Percentiles rank a stretch among this genome's conserved stretches.
These are phyloP conservation scores for Corythaeola cristata DNA, from an alignment of 2,113 vertebrate species.

Conservation along the genomic window DNA sequence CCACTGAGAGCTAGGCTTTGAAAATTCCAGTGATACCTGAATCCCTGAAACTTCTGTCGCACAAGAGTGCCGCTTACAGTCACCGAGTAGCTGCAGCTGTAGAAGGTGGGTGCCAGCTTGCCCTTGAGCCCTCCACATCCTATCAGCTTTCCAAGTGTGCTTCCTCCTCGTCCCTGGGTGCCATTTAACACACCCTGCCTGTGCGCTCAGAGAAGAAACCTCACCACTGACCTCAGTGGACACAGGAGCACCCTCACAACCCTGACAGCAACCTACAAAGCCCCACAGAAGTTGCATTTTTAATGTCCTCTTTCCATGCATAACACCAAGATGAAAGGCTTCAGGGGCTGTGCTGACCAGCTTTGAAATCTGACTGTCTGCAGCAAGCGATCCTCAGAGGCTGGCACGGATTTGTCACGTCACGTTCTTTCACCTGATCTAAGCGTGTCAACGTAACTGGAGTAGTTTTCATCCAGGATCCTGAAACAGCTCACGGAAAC, in stretches of 20 bases:
- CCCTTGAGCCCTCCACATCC: not conserved
- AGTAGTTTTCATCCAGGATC: not conserved
- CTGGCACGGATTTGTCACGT: not conserved
- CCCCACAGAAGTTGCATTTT: not conserved
- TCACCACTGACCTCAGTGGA: not conserved
- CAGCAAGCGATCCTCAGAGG: not conserved
- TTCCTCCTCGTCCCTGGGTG: not conserved
- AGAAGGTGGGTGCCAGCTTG: not conserved
- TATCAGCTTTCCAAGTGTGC: not conserved
- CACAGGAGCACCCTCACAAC: not conserved
- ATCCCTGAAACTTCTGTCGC: not conserved
- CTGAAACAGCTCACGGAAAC: not conserved
- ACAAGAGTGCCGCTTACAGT: not conserved
- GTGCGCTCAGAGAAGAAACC: not conserved
- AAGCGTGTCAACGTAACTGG: not conserved
- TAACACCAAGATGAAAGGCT: not conserved
- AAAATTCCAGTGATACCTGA: not conserved
- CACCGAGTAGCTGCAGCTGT: not conserved
- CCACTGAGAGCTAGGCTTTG: not conserved
- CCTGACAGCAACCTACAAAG: not conserved
- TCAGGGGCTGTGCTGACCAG: not conserved
- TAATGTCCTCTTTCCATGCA: not conserved
- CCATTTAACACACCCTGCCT: not conserved
- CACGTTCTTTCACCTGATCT: not conserved
- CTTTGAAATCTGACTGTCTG: not conserved